These are phyloP conservation scores for Galbula dea DNA, from an alignment of 2,113 vertebrate genomes.

Conservation along the genomic window DNA sequence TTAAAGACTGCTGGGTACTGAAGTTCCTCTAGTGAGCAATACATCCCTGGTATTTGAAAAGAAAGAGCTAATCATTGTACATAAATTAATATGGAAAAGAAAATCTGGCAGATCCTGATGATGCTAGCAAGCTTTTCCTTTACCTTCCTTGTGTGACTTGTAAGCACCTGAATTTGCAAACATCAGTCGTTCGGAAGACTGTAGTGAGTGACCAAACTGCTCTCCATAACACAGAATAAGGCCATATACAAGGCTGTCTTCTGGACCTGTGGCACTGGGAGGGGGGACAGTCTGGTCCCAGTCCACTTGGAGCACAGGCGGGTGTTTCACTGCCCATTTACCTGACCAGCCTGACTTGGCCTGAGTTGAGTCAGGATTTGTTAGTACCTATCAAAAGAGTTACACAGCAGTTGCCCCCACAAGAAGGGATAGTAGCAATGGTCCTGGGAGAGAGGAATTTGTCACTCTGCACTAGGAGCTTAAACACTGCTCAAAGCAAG, in stretches of 20 bases:
- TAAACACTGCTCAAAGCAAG: not conserved
- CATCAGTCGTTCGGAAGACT: not conserved
- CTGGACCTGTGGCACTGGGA: not conserved
- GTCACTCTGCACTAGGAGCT: not conserved
- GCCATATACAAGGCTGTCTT: not conserved
- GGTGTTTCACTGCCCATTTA: not conserved
- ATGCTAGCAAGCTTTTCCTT: constrained; percentile 42
- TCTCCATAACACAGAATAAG: not conserved
- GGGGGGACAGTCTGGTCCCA: not conserved
- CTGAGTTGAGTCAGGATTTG: not conserved
- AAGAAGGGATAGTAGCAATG: not conserved
- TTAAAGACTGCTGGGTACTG: constrained; percentile 81
- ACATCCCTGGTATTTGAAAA: constrained; percentile 80
- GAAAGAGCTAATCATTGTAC: constrained; percentile 69
- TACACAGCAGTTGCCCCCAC: not conserved
- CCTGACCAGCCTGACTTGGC: not conserved
- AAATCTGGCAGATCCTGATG: constrained; percentile 60
- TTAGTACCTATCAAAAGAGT: too few relatives aligned
- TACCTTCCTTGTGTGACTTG: not conserved
- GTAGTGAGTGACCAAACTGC: not conserved
- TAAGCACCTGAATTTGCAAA: not conserved
- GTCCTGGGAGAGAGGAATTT: not conserved
- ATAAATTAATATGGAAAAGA: constrained; percentile 73
- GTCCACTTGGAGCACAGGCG: not conserved
- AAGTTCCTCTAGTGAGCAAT: constrained; percentile 79